A percentile compares a stretch with the other conserved stretches of the same genome.
phyloP scores from a whole-genome alignment of 35 echinoderm and acorn worm species.

The Nesometra sesokonis region DNA sequence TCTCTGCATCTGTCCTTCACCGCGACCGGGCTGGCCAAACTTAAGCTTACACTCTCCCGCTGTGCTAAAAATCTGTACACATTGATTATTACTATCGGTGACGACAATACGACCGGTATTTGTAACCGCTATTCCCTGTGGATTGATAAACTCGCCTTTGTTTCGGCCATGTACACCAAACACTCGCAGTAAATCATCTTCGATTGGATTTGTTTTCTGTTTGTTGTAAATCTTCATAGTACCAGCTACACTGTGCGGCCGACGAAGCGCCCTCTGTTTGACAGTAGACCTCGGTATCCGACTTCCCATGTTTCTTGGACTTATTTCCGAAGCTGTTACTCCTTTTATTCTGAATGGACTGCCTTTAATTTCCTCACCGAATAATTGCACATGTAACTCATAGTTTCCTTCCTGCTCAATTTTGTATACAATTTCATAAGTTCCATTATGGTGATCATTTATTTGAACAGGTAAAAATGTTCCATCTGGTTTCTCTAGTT shows the following conservation, averaged over 20 bases:
- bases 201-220: conserved; percentile 75
- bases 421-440: conserved; percentile 78
- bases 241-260: conserved; percentile 76
- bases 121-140: conserved; percentile 59
- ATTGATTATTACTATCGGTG: conserved; percentile 88
- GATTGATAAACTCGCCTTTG: conserved; percentile 94
- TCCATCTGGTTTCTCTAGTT: conserved; percentile 65
- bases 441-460: conserved; percentile 85
- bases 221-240: conserved; percentile 43
- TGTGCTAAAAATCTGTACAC: conserved; percentile 79
- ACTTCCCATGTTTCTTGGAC: conserved; percentile 52
- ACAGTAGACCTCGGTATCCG: conserved; percentile 77
- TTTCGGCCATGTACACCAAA: conserved; percentile 78
- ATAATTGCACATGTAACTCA: conserved; percentile 65
- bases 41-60: conserved; percentile 54
- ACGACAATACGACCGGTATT: conserved; percentile 59
- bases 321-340: conserved; percentile 33
- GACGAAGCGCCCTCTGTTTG: conserved; percentile 60
- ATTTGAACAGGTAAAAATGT: conserved; percentile 29
- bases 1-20: conserved; percentile 72
- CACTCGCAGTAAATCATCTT: conserved; percentile 72
- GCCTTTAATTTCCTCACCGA: conserved; percentile 82
- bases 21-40: conserved; percentile 77
- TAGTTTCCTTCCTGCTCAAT: conserved; percentile 65
- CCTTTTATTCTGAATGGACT: conserved; percentile 91